Conservation (phyloP, 2,113 vertebrate genomes). For the Axis porcinus region DNA sequence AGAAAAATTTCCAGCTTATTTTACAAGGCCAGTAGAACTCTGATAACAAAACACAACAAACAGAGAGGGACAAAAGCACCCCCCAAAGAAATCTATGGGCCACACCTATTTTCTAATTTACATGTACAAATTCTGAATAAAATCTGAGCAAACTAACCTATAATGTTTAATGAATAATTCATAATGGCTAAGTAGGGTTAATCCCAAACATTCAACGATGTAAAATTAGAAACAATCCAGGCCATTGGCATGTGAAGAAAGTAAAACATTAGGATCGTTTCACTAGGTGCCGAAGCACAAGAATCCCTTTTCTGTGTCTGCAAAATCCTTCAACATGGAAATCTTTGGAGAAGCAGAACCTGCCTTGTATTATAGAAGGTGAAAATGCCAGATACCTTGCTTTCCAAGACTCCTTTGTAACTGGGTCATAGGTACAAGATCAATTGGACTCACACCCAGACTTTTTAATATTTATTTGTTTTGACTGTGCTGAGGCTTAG, state of each 20-base stretch:
- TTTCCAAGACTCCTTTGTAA: background rate
- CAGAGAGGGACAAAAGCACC: background rate
- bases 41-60: background rate
- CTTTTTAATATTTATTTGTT: background rate
- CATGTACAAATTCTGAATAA: background rate
- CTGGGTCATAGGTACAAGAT: background rate
- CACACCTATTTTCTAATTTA: background rate
- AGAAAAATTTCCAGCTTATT: background rate
- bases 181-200: background rate
- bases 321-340: background rate
- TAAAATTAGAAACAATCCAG: background rate
- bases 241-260: background rate
- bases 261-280: background rate
- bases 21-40: background rate
- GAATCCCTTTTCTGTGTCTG: background rate
- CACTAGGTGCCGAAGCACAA: background rate
- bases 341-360: background rate
- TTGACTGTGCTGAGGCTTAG: background rate
- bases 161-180: background rate
- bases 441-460: background rate
- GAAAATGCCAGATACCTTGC: background rate
- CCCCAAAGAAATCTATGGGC: background rate
- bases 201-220: background rate
- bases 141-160: background rate
- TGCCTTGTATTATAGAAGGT: background rate